Evolutionary conservation across 2,797 vertebrate species (phyloP), one percentile per base, ranked within the genome.

Genomic region (Sebastes ruberrimus): DNA sequence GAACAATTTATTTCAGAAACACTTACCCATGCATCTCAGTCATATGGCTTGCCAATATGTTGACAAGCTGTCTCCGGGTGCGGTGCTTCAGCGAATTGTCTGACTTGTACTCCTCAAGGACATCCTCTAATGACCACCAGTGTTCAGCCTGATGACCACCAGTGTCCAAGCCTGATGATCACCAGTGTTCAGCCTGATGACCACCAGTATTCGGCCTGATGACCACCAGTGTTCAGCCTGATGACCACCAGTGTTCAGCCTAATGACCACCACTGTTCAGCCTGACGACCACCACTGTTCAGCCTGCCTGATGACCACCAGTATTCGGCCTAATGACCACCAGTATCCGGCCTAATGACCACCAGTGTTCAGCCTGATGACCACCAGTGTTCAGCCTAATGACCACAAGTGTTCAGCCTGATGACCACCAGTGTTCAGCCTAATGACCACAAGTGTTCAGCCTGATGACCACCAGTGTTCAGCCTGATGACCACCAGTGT

Each of bases 1-100:
- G 0, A 49, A 49, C 66, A 68, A 61, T 56, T 56, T 11, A 30
- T 9, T 70, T 38, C 32, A 55, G 8, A 49, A 59, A 59, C 30
- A 27, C 57, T 78, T 22, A 82, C 69, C 80, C 69, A 77, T 73
- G 80, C 2, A 18, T 78, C 49, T 81, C 60, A 53, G 67, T 81
- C 66, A 75, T 76, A 71, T 67, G 7, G 20, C 68, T 67, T 2
- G 46, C 74, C 64, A 74, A 49, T 73, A 78, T 69, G 64, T 78
- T 74, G 20, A 78, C 64, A 68, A 77, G 62, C 49, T 64, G 46
- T 67, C 70, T 78, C 28, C 64, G 16, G 25, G 80, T 78, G 59
- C 22, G 52, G 27, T 70, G 75, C 4, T 2, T 72, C 6, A 82
- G 57, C 11, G 56, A 61, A 3, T 76, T 82, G 71, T 82, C 42